Conservation (phyloP, 92 coral and sea anemone species). For the Epizoanthus ramosus region DNA sequence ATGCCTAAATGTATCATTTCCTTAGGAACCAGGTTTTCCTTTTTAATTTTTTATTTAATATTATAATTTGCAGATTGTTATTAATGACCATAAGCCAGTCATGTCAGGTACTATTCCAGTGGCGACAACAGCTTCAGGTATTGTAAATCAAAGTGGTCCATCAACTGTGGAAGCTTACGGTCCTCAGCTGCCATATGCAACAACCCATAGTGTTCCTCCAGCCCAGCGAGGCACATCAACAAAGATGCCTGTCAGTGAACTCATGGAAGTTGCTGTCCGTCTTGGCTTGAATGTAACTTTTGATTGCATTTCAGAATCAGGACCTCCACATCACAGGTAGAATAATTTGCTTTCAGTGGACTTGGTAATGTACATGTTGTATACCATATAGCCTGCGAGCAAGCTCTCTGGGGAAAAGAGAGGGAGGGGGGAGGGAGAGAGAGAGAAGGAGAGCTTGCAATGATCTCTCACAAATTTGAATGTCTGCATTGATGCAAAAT, state of each 20-base stretch:
- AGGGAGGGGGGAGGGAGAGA: no score
- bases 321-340: slow-evolving; percentile 60
- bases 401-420: no score
- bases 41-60: no score
- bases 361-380: neutral
- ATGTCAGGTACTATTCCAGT: slow-evolving; percentile 52
- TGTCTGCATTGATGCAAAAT: no score
- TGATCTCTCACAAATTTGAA: no score
- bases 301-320: slow-evolving; percentile 57
- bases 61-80: neutral
- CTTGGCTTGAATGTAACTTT: slow-evolving; percentile 69
- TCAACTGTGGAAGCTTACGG: slow-evolving; percentile 50
- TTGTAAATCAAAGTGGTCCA: slow-evolving; percentile 26
- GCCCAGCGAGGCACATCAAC: slow-evolving; percentile 33
- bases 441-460: no score
- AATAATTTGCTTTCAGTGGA: neutral
- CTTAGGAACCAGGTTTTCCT: no score
- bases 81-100: neutral
- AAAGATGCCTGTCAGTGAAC: slow-evolving; percentile 74
- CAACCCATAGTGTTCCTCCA: slow-evolving; percentile 34
- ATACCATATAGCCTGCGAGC: no score
- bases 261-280: slow-evolving; percentile 73
- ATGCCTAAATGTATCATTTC: no score
- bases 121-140: slow-evolving; percentile 22
- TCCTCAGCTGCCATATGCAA: slow-evolving; percentile 52